Conservation (phyloP, 2,888 invertebrate genomes). For the Chironomus riparius region DNA sequence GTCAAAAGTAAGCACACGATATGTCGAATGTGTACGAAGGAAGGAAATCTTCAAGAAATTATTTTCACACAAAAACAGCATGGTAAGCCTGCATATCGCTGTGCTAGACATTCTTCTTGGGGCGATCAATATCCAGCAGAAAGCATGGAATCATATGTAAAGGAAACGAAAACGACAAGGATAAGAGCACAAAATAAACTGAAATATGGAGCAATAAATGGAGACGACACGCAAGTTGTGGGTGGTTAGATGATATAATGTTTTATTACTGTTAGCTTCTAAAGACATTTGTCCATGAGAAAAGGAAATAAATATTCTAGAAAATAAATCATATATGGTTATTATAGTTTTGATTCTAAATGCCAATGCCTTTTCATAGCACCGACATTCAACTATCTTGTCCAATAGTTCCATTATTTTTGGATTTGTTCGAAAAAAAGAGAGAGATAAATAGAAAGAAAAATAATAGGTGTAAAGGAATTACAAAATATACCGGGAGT, state of each 20-base stretch:
- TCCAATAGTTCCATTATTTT: not conserved
- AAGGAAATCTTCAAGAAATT: constrained; percentile 64
- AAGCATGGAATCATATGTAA: constrained; percentile 31
- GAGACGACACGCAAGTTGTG: not conserved
- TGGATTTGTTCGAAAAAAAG: not conserved
- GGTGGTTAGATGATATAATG: not conserved
- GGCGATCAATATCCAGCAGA: constrained; percentile 69
- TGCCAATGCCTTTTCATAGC: not conserved
- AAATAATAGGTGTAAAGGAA: not conserved
- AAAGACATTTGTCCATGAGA: not conserved
- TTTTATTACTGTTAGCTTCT: not conserved
- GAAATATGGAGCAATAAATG: not conserved
- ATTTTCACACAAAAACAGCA: constrained; percentile 67
- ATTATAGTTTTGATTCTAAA: not conserved
- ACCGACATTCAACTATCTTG: not conserved
- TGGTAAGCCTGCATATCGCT: constrained; percentile 61
- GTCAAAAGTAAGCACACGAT: constrained; percentile 61
- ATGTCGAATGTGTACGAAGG: constrained; percentile 66
- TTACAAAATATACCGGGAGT: not conserved
- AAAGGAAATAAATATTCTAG: not conserved
- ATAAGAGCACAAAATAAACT: not conserved
- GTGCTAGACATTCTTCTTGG: constrained; percentile 65
- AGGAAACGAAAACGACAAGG: not conserved
- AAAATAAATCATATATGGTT: not conserved
- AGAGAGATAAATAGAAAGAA: too few relatives aligned